Conservation (phyloP, 2,797 vertebrate species). For the Limosa lapponica region DNA sequence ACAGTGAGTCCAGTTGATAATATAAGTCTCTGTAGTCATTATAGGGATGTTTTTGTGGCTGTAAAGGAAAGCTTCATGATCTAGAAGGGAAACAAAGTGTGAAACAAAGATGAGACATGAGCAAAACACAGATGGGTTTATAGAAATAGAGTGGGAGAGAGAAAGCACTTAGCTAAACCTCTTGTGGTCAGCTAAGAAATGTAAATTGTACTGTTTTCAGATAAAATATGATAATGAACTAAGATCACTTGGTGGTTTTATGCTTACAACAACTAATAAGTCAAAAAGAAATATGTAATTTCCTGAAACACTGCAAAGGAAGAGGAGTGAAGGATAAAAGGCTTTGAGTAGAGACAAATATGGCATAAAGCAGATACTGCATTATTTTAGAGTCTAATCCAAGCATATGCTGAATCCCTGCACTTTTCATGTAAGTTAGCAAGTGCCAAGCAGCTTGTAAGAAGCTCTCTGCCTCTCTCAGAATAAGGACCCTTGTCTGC, state of each 20-base stretch:
- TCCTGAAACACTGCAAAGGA: background rate
- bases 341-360: background rate
- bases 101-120: conserved; percentile 6
- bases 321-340: background rate
- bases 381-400: background rate
- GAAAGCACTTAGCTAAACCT: conserved; percentile 37
- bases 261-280: background rate
- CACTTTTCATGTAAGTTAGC: background rate
- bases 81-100: conserved; percentile 6
- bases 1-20: background rate
- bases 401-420: background rate
- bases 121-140: conserved; percentile 41
- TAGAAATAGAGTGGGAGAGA: conserved; percentile 4
- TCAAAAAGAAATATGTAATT: background rate
- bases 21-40: background rate
- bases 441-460: background rate
- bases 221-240: conserved; percentile 21
- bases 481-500: background rate
- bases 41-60: background rate
- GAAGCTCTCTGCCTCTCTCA: background rate
- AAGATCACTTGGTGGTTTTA: background rate
- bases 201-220: background rate
- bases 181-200: conserved; percentile 33
- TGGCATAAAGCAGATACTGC: background rate
- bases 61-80: background rate